Conservation (phyloP, 1,140 invertebrate species). For the Hermetia illucens region DNA sequence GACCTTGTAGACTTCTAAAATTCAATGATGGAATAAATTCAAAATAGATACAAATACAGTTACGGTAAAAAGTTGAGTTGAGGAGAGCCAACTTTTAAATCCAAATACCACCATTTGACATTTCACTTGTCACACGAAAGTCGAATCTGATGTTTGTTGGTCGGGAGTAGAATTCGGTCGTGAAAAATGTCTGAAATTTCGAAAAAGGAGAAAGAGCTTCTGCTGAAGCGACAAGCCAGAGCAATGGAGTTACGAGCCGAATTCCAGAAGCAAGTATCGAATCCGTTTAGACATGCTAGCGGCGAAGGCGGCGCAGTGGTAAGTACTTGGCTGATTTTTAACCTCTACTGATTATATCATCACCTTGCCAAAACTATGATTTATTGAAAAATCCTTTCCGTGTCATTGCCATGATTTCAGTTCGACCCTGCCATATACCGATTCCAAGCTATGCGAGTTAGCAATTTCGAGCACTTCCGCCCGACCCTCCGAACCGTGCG, state of each 20-base stretch:
- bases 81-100: too few species aligned
- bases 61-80: too few species aligned
- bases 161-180: too few species aligned
- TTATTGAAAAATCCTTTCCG: constrained; percentile 9
- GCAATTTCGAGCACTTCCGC: constrained; percentile 48
- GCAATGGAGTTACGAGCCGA: constrained; percentile 31
- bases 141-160: too few species aligned
- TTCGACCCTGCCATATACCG: constrained; percentile 60
- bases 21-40: too few species aligned
- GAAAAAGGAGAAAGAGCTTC: background rate
- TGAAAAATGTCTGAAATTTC: too few species aligned
- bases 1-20: too few species aligned
- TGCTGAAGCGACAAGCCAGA: constrained; percentile 16
- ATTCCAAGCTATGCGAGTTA: constrained; percentile 49
- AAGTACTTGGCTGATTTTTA: constrained; percentile 31
- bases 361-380: constrained; percentile 5
- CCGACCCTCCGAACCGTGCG: constrained; percentile 41
- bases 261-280: constrained; percentile 49
- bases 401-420: constrained; percentile 34
- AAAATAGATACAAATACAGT: too few species aligned
- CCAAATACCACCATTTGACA: too few species aligned
- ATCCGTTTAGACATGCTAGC: constrained; percentile 42
- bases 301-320: constrained; percentile 43
- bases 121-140: too few species aligned
- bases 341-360: constrained; percentile 28